Evolutionary conservation across 2,888 invertebrate species (phyloP), one percentile per base, ranked within the genome.

Genomic region (Caenorhabditis panamensis): DNA sequence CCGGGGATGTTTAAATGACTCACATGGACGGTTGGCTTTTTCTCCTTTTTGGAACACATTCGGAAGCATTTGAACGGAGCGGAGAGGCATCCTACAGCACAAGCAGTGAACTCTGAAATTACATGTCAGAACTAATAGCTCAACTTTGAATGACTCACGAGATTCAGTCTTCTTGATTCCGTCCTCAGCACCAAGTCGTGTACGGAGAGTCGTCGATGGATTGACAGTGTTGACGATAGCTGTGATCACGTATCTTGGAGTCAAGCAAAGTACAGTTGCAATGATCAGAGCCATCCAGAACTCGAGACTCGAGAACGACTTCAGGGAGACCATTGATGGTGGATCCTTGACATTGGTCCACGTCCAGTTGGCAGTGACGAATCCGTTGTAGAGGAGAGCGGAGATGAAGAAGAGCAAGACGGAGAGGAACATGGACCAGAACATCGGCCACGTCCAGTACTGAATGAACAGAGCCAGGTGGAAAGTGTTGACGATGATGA

Each of bases 391-490:
- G 63, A 95, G 91, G 76, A 96, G 92, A 80, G 95, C 95, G 92
- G 96, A 95, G 87, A 94, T 92, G 92, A 95, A 95, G 93, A 95
- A 97, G 79, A 94, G 93, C 53, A 94, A 93, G 89, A 97, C 93
- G 82, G 96, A 97, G 28, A 95, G 93, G 66, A 94, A 89, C 90
- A 96, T 94, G 58, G 95, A 95, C 72, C 94, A 91, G 83, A 94
- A 92, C 92, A 96, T 96, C 88, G 96, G 94, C 92, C 95, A 94
- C 85, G 96, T 96, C 96, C 97, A 97, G 89, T 96, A 96, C 91
- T 94, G 94, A 24, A 95, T 95, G 93, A 96, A 96, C 77, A 97
- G 94, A 63, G 95, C 95, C 89, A 95, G 95, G 91, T 96, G 95
- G 69, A 94, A 92, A 83, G 96, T 93, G 94, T 96, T 96, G 82